These are phyloP conservation scores for Chirona hameri DNA, from an alignment of 2,888 invertebrate genomes.

Conservation along the genomic window DNA sequence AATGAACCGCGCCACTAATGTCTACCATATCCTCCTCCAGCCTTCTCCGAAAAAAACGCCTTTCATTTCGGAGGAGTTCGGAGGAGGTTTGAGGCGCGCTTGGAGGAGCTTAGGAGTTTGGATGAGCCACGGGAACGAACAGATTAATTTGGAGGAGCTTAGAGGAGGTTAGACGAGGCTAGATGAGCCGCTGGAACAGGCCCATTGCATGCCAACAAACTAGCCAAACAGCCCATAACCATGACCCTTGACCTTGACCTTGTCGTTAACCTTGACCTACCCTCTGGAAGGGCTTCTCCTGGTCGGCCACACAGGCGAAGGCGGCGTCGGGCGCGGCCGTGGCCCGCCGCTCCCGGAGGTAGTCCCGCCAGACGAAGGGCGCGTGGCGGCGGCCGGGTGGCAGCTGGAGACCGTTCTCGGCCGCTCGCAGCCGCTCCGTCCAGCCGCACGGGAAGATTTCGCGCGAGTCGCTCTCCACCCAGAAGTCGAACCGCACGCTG, in stretches of 20 bases:
- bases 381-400: conserved; percentile 61
- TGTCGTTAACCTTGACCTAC: background rate
- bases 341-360: conserved; percentile 69
- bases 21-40: too few relatives aligned
- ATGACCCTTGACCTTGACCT: background rate
- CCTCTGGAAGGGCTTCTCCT: background rate
- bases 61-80: too few relatives aligned
- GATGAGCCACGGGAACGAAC: too few relatives aligned
- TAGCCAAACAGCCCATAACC: too few relatives aligned
- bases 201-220: too few relatives aligned
- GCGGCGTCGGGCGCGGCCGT: conserved; percentile 63
- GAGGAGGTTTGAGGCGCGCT: too few relatives aligned
- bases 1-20: too few relatives aligned
- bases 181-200: too few relatives aligned
- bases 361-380: conserved; percentile 77
- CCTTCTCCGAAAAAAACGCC: too few relatives aligned
- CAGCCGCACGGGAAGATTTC: conserved; percentile 92
- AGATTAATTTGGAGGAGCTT: too few relatives aligned
- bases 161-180: too few relatives aligned
- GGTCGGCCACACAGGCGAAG: background rate
- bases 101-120: too few relatives aligned
- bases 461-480: conserved; percentile 87
- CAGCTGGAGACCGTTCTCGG: conserved; percentile 64
- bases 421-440: conserved; percentile 72
- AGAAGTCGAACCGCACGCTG: conserved; percentile 82